Evolutionary conservation across 2,113 vertebrate species (phyloP), one percentile per base, ranked within the genome.

Genomic region (Chaetorhynchus papuensis): DNA sequence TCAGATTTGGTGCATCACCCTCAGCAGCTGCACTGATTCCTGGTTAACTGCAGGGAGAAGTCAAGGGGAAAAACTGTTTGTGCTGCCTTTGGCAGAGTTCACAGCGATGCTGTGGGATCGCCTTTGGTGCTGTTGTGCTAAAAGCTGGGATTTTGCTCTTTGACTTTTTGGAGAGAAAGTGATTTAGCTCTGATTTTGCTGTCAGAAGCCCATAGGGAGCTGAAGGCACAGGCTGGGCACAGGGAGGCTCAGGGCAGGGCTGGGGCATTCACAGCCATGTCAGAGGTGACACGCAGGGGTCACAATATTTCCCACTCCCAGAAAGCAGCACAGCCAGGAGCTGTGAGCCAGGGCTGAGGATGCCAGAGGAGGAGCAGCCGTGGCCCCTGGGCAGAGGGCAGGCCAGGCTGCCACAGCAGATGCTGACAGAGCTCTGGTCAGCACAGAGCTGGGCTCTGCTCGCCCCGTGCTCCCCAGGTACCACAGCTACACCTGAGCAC

Each of bases 61-160:
- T 28, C 33, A 59, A 64, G n/a, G 27, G 52, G 12, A 50, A 81
- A 71, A 42, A 15, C 8, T 41, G 10, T 77, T 53, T 33, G 21
- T 35, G 49, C 54, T 85, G 53, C 52, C 16, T 6, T 41, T 31
- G 49, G 41, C 24, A 59, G 45, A 65, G 31, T 16, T 87, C 78
- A 44, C 33, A 41, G 74, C 3, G 42, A 68, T 35, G 44, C 13
- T 56, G 49, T 0, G 0, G 53, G 66, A 68, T 52, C 3, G 0
- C 70, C 53, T 60, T 39, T 2, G 3, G 33, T 63, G 68, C 52
- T 35, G 12, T 27, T 39, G 11, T 37, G 26, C 27, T 68, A 53
- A 87, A 78, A 27, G 45, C 53, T 65, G 61, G 22, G 65, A 79
- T 71, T 81, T 71, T 10, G 23, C 39, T 53, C 4, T 42, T 77